phyloP scores from a whole-genome alignment of 2,888 invertebrate genomes.

The Melitaea athalia region DNA sequence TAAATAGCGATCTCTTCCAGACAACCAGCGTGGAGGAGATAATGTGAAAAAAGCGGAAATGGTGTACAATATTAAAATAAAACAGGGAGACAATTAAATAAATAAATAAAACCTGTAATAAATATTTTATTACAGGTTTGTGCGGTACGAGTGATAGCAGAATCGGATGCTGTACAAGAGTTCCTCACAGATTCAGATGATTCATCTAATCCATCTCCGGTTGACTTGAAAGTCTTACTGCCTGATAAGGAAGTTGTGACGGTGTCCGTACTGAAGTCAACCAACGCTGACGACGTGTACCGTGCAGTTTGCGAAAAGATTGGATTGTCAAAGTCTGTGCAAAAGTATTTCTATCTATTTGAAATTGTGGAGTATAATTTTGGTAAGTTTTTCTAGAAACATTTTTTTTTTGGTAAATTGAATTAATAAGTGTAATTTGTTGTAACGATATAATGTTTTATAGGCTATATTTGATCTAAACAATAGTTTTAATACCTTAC shows the following conservation, averaged over 20 bases:
- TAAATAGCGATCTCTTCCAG: no score
- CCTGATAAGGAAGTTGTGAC: slow-evolving; percentile 96
- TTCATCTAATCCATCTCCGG: slow-evolving; percentile 88
- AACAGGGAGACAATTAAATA: no score
- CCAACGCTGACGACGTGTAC: slow-evolving; percentile 95
- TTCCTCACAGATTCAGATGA: slow-evolving; percentile 97
- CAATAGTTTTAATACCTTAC: no score
- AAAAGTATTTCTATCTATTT: slow-evolving; percentile 96
- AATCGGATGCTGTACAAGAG: slow-evolving; percentile 98
- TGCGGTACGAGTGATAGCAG: slow-evolving; percentile 98
- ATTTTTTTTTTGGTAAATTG: neutral
- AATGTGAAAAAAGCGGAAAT: no score
- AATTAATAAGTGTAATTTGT: no score
- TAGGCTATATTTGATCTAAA: no score
- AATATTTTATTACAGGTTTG: slow-evolving; percentile 88
- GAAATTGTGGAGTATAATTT: slow-evolving; percentile 99
- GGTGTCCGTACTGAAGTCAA: slow-evolving; percentile 93
- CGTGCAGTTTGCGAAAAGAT: slow-evolving; percentile 92
- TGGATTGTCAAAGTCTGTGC: slow-evolving; percentile 89
- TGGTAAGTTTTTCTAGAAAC: slow-evolving; percentile 84
- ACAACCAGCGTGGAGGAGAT: no score
- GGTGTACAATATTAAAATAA: no score
- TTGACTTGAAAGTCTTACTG: slow-evolving; percentile 90
- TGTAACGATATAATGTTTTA: no score
- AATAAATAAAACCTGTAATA: no score